A percentile compares a stretch with the other conserved stretches of the same genome.
Conservation (phyloP, 2,797 vertebrate species). For the Chiroxiphia lanceolata region DNA sequence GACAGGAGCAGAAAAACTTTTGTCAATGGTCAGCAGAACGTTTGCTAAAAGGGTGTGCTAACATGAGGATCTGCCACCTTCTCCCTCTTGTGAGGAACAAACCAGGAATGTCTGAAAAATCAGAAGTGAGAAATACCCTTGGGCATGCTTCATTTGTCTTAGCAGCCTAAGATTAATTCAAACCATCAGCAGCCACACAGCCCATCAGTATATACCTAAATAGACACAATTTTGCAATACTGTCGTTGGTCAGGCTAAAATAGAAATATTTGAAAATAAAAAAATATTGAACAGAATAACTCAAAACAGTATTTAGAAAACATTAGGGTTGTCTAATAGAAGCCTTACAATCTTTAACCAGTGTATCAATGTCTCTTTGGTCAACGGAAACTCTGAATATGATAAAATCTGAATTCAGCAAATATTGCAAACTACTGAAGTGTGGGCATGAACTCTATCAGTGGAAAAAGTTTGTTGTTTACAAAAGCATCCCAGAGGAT, state of each 20-base stretch:
- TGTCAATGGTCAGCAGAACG: background rate
- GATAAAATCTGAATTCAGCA: background rate
- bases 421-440: background rate
- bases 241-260: background rate
- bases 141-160: background rate
- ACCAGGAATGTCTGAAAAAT: background rate
- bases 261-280: background rate
- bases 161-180: background rate
- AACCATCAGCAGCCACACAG: background rate
- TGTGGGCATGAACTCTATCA: background rate
- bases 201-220: background rate
- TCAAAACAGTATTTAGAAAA: background rate
- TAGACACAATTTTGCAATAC: background rate
- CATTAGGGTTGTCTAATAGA: background rate
- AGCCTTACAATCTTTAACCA: background rate
- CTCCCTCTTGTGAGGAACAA: background rate
- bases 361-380: background rate
- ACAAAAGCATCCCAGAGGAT: background rate
- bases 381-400: background rate
- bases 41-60: background rate
- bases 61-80: background rate
- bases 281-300: background rate
- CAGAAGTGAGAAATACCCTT: background rate
- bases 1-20: background rate
- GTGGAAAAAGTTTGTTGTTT: background rate